Evolutionary conservation across 2,797 vertebrate species (phyloP).

Genomic region (Limosa lapponica): DNA sequence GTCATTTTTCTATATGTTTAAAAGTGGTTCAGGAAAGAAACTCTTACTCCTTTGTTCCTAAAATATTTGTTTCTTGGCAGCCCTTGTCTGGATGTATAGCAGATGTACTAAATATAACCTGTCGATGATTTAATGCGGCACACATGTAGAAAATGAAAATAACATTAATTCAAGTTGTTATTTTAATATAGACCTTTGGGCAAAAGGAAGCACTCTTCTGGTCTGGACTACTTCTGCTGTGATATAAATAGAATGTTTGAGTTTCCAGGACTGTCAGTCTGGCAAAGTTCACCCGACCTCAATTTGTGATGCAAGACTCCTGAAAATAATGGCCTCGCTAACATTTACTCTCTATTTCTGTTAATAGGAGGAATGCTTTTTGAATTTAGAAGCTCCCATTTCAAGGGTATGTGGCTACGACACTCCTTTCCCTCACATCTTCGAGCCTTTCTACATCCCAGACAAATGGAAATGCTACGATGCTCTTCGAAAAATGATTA

Average conservation of each 20-base stretch:
- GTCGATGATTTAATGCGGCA: not conserved
- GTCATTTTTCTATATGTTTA: not conserved
- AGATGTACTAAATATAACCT: constrained; percentile 45
- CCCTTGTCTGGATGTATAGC: constrained; percentile 35
- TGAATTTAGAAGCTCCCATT: constrained; percentile 97
- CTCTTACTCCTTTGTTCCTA: constrained; percentile 38
- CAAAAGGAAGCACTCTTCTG: not conserved
- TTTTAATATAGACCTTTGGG: constrained; percentile 22
- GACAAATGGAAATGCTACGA: constrained; percentile 99
- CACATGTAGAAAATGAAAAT: constrained; percentile 43
- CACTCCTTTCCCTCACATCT: constrained; percentile 97
- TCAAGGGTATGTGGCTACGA: constrained; percentile 96
- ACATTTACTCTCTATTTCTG: constrained; percentile 28
- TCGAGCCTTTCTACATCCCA: constrained; percentile 98
- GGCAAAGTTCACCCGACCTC: constrained; percentile 6
- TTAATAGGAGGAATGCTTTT: constrained; percentile 94
- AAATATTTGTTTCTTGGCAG: constrained; percentile 46
- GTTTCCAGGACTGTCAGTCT: constrained; percentile 13
- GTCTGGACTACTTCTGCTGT: not conserved
- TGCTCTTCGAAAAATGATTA: constrained; percentile 94
- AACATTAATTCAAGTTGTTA: constrained; percentile 20
- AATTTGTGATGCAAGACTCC: constrained; percentile 24
- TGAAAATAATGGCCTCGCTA: constrained; percentile 9
- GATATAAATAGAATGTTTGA: constrained; percentile 21
- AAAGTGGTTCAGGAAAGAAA: not conserved